Conservation (phyloP, 1,140 invertebrate genomes). For the Drosophila navojoa region DNA sequence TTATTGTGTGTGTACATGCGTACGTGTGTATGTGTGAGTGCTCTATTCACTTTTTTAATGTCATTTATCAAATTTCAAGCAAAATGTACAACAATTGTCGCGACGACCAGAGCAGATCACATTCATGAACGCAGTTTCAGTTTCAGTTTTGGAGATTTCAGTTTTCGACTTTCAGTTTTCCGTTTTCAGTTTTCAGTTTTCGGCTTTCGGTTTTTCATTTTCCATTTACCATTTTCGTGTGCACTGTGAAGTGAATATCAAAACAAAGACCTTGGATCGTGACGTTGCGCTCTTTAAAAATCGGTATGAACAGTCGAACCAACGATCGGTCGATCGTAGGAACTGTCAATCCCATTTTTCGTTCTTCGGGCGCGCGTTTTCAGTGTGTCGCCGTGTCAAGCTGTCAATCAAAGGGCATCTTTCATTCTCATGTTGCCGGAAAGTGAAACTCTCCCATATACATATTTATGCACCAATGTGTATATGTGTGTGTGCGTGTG, state of each 20-base stretch:
- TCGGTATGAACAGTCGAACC: slow-evolving; percentile 3
- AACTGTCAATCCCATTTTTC: slow-evolving; percentile 38
- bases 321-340: slow-evolving; percentile 8
- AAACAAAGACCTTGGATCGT: slow-evolving; percentile 63
- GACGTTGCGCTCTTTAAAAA: slow-evolving; percentile 40
- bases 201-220: neutral
- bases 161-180: slow-evolving; percentile 2
- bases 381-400: slow-evolving; percentile 51
- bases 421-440: slow-evolving; percentile 52
- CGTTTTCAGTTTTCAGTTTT: neutral
- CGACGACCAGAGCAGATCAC: slow-evolving; percentile 63
- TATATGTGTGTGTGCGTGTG: neutral
- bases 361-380: slow-evolving; percentile 60
- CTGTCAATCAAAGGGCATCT: slow-evolving; percentile 73
- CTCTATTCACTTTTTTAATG: slow-evolving; percentile 50
- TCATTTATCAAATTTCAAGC: slow-evolving; percentile 81
- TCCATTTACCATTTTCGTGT: neutral
- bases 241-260: slow-evolving; percentile 73
- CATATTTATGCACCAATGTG: neutral
- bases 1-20: too few species aligned
- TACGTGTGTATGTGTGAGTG: neutral
- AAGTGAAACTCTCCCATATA: neutral
- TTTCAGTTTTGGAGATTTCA: slow-evolving; percentile 12
- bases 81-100: slow-evolving; percentile 36
- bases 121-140: slow-evolving; percentile 29